phyloP scores from a whole-genome alignment of 2,113 vertebrate genomes.

The Otus sunia region DNA sequence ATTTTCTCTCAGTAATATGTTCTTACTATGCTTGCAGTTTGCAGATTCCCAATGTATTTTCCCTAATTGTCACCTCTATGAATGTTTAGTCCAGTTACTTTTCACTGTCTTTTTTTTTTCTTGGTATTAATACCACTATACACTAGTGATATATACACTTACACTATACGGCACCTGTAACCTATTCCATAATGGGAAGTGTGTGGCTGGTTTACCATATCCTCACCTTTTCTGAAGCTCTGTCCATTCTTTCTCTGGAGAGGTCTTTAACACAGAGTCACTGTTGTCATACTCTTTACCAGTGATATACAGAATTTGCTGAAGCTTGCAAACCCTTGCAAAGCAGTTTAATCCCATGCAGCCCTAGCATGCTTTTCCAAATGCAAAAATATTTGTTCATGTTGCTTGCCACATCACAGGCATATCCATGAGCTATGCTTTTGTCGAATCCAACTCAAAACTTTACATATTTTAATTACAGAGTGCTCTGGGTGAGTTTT shows the following conservation, averaged over 20 bases:
- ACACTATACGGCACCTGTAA: accelerated
- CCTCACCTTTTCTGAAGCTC: neutral
- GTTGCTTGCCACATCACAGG: neutral
- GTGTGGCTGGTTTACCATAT: neutral
- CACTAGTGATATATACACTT: neutral
- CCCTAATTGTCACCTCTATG: neutral
- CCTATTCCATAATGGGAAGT: neutral
- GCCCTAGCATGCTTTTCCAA: neutral
- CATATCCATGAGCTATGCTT: neutral
- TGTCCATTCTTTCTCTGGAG: neutral
- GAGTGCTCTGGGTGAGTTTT: neutral
- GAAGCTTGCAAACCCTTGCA: neutral
- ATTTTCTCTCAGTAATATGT: neutral
- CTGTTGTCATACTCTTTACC: neutral
- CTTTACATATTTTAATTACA: neutral
- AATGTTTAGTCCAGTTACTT: neutral
- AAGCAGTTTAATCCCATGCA: neutral
- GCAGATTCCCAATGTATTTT: neutral
- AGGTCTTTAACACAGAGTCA: neutral
- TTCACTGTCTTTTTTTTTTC: neutral
- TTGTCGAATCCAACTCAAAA: neutral
- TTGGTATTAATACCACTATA: neutral
- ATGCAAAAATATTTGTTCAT: neutral
- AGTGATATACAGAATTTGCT: neutral
- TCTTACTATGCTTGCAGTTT: neutral